phyloP scores from a whole-genome alignment of 2,113 vertebrate genomes.

The Meleagris gallopavo region DNA sequence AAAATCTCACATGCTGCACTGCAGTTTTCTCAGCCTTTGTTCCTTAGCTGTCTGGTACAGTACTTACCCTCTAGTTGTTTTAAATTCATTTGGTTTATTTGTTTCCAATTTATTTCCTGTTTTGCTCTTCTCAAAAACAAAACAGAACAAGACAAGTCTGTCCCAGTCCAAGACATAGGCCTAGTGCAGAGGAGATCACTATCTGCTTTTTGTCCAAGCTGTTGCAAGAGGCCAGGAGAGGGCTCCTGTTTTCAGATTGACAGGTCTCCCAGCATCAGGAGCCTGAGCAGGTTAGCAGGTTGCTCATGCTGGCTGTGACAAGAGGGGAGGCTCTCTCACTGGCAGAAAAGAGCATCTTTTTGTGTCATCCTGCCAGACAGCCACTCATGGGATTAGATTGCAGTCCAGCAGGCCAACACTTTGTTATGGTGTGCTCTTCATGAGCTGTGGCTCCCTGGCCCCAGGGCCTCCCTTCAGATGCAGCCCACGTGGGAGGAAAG shows the following conservation, averaged over 20 bases:
- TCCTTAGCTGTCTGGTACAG: background rate
- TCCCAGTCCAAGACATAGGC: background rate
- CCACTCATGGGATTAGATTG: background rate
- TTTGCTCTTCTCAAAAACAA: rapidly evolving
- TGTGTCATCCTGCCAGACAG: background rate
- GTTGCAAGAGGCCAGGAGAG: background rate
- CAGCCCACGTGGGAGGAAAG: background rate
- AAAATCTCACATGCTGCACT: background rate
- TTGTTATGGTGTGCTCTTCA: rapidly evolving
- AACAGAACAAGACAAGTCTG: background rate
- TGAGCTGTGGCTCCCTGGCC: background rate
- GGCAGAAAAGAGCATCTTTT: background rate
- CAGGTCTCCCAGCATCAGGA: background rate
- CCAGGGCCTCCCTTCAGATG: background rate
- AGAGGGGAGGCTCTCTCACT: background rate
- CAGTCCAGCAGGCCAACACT: background rate
- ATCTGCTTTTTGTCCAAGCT: background rate
- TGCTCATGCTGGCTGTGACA: background rate
- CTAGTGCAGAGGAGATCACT: background rate
- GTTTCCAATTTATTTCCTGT: background rate
- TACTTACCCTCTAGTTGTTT: background rate
- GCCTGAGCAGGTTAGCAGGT: background rate
- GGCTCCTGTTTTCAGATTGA: background rate
- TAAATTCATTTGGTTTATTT: background rate
- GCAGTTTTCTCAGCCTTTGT: background rate